Conservation (phyloP, 2,888 invertebrate species). For the Parelbella ahira region DNA sequence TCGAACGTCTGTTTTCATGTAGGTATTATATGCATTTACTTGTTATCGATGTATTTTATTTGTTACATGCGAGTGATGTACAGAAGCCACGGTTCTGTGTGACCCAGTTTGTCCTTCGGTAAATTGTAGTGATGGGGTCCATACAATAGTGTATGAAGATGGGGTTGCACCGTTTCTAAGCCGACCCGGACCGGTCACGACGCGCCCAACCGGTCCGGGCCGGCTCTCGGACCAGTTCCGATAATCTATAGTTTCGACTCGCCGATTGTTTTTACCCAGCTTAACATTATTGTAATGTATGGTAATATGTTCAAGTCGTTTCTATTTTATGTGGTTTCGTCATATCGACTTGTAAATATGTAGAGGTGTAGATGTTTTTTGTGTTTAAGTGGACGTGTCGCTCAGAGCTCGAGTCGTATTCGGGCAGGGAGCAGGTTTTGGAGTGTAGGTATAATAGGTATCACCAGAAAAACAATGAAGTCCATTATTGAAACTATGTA, state of each 20-base stretch:
- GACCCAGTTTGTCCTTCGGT: slow-evolving; percentile 7
- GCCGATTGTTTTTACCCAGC: slow-evolving; percentile 47
- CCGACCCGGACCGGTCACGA: slow-evolving; percentile 41
- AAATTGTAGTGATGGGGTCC: not conserved
- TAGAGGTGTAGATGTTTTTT: slow-evolving; percentile 29
- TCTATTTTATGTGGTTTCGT: slow-evolving; percentile 43
- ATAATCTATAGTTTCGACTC: slow-evolving; percentile 42
- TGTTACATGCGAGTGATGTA: slow-evolving; percentile 1
- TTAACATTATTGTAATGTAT: slow-evolving; percentile 54
- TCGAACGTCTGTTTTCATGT: slow-evolving; percentile 13
- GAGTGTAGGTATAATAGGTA: no score
- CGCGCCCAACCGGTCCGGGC: slow-evolving; percentile 38
- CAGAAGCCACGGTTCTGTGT: not conserved
- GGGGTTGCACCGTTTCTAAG: slow-evolving; percentile 47
- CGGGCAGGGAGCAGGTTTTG: slow-evolving; percentile 30
- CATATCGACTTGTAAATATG: slow-evolving; percentile 38
- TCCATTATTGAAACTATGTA: slow-evolving; percentile 77
- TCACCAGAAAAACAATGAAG: slow-evolving; percentile 48
- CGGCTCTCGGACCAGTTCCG: slow-evolving; percentile 39
- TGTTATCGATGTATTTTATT: slow-evolving; percentile 17
- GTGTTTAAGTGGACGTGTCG: not conserved
- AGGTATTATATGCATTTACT: slow-evolving; percentile 19
- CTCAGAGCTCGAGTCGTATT: no score
- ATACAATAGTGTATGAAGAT: no score
- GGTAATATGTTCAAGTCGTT: slow-evolving; percentile 42